These are phyloP conservation scores for Istiophorus platypterus DNA, from an alignment of 2,113 vertebrate genomes.

Conservation along the genomic window DNA sequence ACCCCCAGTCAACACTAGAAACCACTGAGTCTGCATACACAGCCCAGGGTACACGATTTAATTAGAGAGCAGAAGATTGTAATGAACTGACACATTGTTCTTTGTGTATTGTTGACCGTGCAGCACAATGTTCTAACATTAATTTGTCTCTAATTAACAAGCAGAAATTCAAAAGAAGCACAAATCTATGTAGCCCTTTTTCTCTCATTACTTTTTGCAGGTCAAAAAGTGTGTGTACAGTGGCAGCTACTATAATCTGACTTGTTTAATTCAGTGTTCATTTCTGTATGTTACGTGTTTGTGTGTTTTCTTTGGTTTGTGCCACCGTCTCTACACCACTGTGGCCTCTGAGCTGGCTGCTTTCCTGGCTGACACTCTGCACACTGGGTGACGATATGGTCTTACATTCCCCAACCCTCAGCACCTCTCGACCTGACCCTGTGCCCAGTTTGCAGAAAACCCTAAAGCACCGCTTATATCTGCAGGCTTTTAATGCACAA, in stretches of 20 bases:
- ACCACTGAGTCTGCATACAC: slow-evolving; percentile 43
- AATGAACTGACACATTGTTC: slow-evolving; percentile 27
- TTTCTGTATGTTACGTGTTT: slow-evolving; percentile 64
- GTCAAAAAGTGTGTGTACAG: neutral
- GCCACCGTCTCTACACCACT: slow-evolving; percentile 53
- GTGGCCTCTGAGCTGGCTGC: slow-evolving; percentile 79
- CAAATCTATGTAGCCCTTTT: neutral
- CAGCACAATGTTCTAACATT: slow-evolving; percentile 2
- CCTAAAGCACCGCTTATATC: slow-evolving; percentile 72
- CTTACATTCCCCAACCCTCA: slow-evolving; percentile 12
- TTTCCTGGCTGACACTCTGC: slow-evolving; percentile 78
- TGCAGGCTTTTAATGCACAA: slow-evolving; percentile 85
- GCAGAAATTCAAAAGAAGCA: slow-evolving; percentile 2
- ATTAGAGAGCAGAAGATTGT: slow-evolving; percentile 50
- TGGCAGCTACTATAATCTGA: neutral
- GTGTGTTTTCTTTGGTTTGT: slow-evolving; percentile 66
- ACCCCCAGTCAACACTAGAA: slow-evolving; percentile 55
- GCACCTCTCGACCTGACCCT: slow-evolving; percentile 15
- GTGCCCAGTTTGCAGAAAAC: slow-evolving; percentile 57
- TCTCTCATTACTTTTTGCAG: neutral
- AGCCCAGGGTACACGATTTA: slow-evolving; percentile 51
- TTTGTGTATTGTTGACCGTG: neutral
- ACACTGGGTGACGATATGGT: slow-evolving; percentile 47
- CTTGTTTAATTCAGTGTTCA: slow-evolving; percentile 49
- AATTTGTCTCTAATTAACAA: slow-evolving; percentile 5